A percentile compares a stretch with the other conserved stretches of the same genome.
Conservation (phyloP, 2,888 invertebrate genomes). For the Agrotis exclamationis region DNA sequence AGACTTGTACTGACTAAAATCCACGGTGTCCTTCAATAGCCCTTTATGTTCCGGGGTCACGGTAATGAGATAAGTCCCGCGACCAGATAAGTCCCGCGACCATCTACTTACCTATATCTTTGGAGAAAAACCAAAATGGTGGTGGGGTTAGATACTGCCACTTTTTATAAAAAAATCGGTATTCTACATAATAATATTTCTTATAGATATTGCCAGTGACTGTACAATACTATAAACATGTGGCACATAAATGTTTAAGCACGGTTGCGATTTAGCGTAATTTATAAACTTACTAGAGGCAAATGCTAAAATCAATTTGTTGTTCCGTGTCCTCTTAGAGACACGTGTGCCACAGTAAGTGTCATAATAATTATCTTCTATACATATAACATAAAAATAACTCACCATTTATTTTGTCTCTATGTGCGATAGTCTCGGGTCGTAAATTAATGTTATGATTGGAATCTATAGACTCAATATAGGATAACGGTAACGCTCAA, state of each 20-base stretch:
- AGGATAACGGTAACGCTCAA: background rate
- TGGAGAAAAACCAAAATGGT: background rate
- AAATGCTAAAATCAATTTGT: conserved; percentile 25
- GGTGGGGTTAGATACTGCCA: too few relatives aligned
- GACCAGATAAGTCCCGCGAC: too few relatives aligned
- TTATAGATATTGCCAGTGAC: conserved; percentile 19
- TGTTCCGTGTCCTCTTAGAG: conserved; percentile 16
- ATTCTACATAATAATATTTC: background rate
- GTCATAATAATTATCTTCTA: background rate
- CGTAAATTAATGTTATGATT: background rate
- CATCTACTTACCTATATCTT: too few relatives aligned
- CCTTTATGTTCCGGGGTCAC: too few relatives aligned
- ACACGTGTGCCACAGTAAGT: conserved; percentile 42
- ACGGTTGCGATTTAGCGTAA: conserved; percentile 38
- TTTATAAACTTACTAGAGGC: conserved; percentile 30
- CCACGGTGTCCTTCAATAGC: too few relatives aligned
- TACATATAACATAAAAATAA: conserved; percentile 15
- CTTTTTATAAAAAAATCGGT: too few relatives aligned
- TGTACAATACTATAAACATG: conserved; percentile 36
- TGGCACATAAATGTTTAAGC: background rate
- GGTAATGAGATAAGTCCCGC: too few relatives aligned
- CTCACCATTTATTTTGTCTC: too few relatives aligned
- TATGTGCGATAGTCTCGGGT: too few relatives aligned
- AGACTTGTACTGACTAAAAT: too few relatives aligned
- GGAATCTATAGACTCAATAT: background rate